Evolutionary conservation across 2,888 invertebrate genomes (phyloP), one percentile per base, ranked within the genome.

Genomic region (Salticus scenicus): DNA sequence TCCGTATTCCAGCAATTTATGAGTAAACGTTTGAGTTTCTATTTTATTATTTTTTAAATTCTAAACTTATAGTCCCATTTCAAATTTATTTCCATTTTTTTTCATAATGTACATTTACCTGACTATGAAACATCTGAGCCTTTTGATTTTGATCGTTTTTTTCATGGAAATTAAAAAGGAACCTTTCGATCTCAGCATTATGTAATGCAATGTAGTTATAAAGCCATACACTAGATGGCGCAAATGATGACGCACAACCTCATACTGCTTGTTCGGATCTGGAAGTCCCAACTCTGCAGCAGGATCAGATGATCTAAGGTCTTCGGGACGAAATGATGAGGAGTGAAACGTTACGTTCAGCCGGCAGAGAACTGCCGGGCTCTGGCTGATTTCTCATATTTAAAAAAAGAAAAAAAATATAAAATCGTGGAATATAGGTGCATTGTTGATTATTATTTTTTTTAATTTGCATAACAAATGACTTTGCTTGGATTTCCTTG

Each of bases 291-390:
- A 57, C 14, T 57, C 57, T 57, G 57, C 57, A 57, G 57, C 57
- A 5, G 57, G 24, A 57, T 57, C 57, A 57, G 57, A 57, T 57
- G 57, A 57, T 57, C 57, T 57, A 24, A 57, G 57, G 57, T 24
- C 57, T 20, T 57, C 57, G 57, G 24, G 24, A 57, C 57, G 12
- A 4, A 24, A 24, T 24, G 81, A 75, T 75, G 75, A 31, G 7
- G 42, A 24, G 72, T 27, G 51, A 51, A 31, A 41, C 28, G 47
- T 75, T 24, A 28, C 33, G 31, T 30, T 14, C 17, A n/a, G 30
- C 81, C 75, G 69, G 70, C 41, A 67, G 27, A 24, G 72, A 66
- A 51, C 57, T 67, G 80, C 80, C 80, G 80, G 80, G 74, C 63
- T 20, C 75, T 63, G 81, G 64, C 20, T 69, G 31, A 66, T 42